Conservation (phyloP, 2,888 invertebrate species). For the Pristionchus maxplancki region DNA sequence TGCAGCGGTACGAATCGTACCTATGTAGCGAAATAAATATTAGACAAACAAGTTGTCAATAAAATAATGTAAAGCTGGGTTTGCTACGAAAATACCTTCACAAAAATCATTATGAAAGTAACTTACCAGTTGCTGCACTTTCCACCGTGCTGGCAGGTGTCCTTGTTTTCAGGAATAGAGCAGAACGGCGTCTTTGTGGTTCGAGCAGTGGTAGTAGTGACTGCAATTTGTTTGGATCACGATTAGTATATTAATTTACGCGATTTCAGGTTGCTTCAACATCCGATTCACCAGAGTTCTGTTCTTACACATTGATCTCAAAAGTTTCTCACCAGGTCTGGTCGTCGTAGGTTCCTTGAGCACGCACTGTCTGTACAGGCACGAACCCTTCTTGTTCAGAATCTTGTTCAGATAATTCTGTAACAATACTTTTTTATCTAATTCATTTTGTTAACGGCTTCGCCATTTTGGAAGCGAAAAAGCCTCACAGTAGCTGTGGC, state of each 20-base stretch:
- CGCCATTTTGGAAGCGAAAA: neutral
- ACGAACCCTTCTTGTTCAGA: constrained; percentile 24
- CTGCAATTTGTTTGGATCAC: no score
- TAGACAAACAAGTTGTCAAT: neutral
- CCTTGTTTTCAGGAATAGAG: neutral
- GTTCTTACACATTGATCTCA: no score
- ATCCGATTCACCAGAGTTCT: no score
- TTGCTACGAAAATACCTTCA: no score
- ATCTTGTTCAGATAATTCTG: constrained; percentile 8
- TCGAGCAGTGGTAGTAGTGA: neutral
- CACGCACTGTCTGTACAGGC: constrained; percentile 29
- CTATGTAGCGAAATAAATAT: no score
- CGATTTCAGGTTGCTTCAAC: no score
- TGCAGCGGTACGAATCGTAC: neutral
- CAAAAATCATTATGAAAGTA: neutral
- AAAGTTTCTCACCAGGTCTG: no score
- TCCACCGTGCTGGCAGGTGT: neutral
- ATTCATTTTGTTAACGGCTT: neutral
- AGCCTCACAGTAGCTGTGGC: neutral
- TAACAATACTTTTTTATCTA: neutral
- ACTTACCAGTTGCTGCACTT: neutral
- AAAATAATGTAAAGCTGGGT: no score
- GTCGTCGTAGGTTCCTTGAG: constrained; percentile 19
- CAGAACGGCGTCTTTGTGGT: neutral
- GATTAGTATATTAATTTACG: no score